phyloP scores from a whole-genome alignment of 2,888 invertebrate genomes.

The Cordilura impudica region DNA sequence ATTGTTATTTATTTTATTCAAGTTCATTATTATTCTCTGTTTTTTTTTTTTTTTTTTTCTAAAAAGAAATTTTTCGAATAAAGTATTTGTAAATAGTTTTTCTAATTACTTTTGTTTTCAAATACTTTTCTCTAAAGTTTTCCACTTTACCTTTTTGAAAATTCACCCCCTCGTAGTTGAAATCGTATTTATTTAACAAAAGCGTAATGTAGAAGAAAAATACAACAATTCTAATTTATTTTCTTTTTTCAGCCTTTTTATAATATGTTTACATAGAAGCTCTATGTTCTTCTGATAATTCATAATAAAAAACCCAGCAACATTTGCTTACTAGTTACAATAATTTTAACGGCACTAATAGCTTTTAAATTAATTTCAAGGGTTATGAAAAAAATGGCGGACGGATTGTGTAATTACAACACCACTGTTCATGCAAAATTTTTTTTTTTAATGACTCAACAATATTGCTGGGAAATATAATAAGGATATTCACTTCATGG shows the following conservation, averaged over 20 bases:
- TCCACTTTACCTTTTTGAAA: constrained; percentile 24
- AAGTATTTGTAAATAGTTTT: constrained; percentile 6
- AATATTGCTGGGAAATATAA: background rate
- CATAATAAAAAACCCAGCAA: too few species aligned
- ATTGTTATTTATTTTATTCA: constrained; percentile 18
- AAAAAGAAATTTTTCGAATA: too few species aligned
- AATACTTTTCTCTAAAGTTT: constrained; percentile 8
- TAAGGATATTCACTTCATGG: background rate
- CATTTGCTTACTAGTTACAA: too few species aligned
- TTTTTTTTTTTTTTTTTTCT: background rate
- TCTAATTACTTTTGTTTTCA: constrained; percentile 38
- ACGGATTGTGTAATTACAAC: too few species aligned
- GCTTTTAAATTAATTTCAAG: too few species aligned
- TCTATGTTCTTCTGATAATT: constrained; percentile 9
- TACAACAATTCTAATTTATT: constrained; percentile 14
- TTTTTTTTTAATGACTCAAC: too few species aligned
- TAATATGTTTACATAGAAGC: background rate
- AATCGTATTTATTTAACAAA: constrained; percentile 5
- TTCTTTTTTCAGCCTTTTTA: constrained; percentile 14
- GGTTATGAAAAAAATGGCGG: too few species aligned
- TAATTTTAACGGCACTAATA: too few species aligned
- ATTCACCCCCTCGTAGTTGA: background rate
- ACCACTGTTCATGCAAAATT: too few species aligned
- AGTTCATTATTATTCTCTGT: constrained; percentile 25
- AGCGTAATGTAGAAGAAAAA: background rate